Evolutionary conservation across 92 coral and sea anemone genomes (phyloP).

Genomic region (Metridium senile): DNA sequence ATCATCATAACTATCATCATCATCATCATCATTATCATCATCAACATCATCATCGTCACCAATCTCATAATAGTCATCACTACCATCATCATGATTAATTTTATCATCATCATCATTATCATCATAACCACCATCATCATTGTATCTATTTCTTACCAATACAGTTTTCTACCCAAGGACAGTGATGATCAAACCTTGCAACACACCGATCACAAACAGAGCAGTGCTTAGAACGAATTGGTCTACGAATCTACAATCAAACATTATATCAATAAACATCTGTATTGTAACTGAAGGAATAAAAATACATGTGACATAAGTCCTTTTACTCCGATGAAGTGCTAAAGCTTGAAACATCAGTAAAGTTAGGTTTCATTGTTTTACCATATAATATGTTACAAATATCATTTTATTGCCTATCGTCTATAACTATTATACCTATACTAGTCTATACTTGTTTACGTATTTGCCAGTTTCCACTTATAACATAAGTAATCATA

Average conservation of each 20-base stretch:
- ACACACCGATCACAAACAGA: slow-evolving; percentile 94
- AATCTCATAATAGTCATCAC: not conserved
- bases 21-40: slow-evolving; percentile 3
- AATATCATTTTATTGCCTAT: too few species aligned
- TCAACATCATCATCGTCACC: slow-evolving; percentile 1
- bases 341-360: too few species aligned
- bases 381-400: too few species aligned
- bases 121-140: not conserved
- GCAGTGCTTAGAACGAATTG: slow-evolving; percentile 95
- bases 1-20: not conserved
- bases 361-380: too few species aligned
- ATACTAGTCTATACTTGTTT: too few species aligned
- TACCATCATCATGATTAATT: not conserved
- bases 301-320: not conserved
- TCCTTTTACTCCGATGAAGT: too few species aligned
- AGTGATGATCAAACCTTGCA: slow-evolving; percentile 97
- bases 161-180: slow-evolving; percentile 99
- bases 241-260: slow-evolving; percentile 76
- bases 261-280: too few species aligned
- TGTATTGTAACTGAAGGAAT: too few species aligned
- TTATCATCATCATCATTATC: not conserved
- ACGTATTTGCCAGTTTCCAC: too few species aligned
- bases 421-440: too few species aligned
- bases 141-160: slow-evolving; percentile 60
- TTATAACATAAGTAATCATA: too few species aligned